A percentile compares a stretch with the other conserved stretches of the same genome.
These are phyloP conservation scores for Camponotus pennsylvanicus DNA, from an alignment of 1,140 invertebrate genomes.

Conservation along the genomic window DNA sequence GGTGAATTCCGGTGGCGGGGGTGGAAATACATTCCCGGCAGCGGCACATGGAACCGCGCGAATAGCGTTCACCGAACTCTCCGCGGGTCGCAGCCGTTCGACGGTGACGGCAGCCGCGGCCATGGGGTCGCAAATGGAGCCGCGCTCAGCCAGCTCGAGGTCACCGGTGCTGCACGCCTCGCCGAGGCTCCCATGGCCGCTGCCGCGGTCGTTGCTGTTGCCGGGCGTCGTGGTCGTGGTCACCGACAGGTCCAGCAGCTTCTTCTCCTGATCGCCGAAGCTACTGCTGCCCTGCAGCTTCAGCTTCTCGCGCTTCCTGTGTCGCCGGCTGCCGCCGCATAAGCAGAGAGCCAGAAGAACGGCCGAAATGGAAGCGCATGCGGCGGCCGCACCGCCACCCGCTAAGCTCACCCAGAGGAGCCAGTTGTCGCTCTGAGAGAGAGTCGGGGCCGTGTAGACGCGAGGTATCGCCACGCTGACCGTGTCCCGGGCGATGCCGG, in stretches of 20 bases:
- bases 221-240: slow-evolving; percentile 92
- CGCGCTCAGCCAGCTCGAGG: slow-evolving; percentile 86
- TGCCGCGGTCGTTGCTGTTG: slow-evolving; percentile 80
- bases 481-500: slow-evolving; percentile 90
- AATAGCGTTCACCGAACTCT: slow-evolving; percentile 69
- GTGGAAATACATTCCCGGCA: slow-evolving; percentile 87
- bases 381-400: slow-evolving; percentile 85
- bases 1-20: slow-evolving; percentile 89
- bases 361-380: slow-evolving; percentile 85
- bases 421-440: slow-evolving; percentile 88
- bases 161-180: slow-evolving; percentile 86
- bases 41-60: slow-evolving; percentile 73
- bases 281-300: slow-evolving; percentile 91
- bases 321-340: slow-evolving; percentile 87
- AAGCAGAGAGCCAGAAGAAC: slow-evolving; percentile 87
- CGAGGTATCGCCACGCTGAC: slow-evolving; percentile 91
- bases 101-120: slow-evolving; percentile 91
- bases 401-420: slow-evolving; percentile 87
- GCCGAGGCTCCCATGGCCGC: slow-evolving; percentile 86
- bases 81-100: slow-evolving; percentile 88
- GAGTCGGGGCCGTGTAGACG: slow-evolving; percentile 89
- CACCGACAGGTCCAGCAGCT: slow-evolving; percentile 92
- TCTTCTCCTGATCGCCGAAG: slow-evolving; percentile 94
- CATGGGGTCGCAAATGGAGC: slow-evolving; percentile 82
- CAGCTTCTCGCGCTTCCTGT: slow-evolving; percentile 87